Evolutionary conservation across 1,140 invertebrate species (phyloP), one percentile per base, ranked within the genome.

Genomic region (Antheraea pernyi): DNA sequence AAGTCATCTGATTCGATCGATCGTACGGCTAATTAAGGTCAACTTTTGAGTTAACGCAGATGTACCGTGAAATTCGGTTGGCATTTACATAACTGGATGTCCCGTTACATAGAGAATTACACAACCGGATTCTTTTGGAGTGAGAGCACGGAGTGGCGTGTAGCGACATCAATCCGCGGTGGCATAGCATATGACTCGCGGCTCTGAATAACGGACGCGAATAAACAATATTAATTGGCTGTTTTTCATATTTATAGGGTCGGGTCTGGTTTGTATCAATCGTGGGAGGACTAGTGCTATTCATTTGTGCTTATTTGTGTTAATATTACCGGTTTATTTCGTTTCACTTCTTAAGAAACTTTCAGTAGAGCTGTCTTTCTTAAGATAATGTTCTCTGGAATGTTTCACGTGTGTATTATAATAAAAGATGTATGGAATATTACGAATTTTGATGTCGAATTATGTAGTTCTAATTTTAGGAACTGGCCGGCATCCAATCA

Each of bases 61-160:
- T 78, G 72, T 68, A 69, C 74, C 85, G 83, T 90, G 82, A 89
- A 91, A 89, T 90, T 90, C 85, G 86, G 86, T 83, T 89, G 73
- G 81, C 77, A 91, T 91, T 90, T 89, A 79, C 89, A 91, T 91
- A 91, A 91, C 89, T 89, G 84, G 89, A 89, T 77, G 83, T 86
- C 75, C 89, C 89, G 89, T 90, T 91, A 90, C 69, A 83, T 88
- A 87, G 84, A 82, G 84, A 84, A 89, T 88, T 88, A 87, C 80
- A 84, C 83, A 85, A 88, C 83, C 86, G 84, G 84, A 81, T 84
- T 86, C 73, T 85, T 78, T 77, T 68, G 73, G 74, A 11, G 58
- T 61, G 74, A 66, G 71, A 76, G 76, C 61, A 59, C 70, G 69
- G 60, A 74, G 65, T 65, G 72, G 1, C 22, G 22, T 2, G 22